Base-by-base conservation (phyloP, 2,797 vertebrate species). In the Acridotheres tristis region DNA sequence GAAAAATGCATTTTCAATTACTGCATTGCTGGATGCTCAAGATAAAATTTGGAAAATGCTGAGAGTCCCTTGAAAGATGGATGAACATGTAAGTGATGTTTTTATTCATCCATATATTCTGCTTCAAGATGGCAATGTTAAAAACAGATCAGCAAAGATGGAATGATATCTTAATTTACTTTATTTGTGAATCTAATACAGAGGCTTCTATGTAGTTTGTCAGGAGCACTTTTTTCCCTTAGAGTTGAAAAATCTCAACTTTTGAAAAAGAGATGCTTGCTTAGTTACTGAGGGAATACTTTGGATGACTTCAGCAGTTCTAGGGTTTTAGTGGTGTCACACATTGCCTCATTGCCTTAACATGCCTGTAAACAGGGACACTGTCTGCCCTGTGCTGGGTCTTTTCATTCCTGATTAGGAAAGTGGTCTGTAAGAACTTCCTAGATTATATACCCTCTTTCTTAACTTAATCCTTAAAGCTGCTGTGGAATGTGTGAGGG, bases 201-300 rank as follows among this genome's bases (percentile, higher is more conserved):
- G 12, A 19, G 16, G 69, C n/a, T 76, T 18, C n/a, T 53, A 0
- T 0, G 0, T 53, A 42, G 15, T 30, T 69, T 93, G 32, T 63
- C 38, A 74, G 51, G 71, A 45, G 15, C 11, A 5, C 10, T 27
- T 58, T 59, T 47, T 61, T 47, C 14, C 22, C 16, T 71, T n/a
- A 16, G 7, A 48, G 15, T 6, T 81, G 57, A 74, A 78, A 84
- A 86, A n/a, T 68, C 9, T 51, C 5, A 50, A 2, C 17, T 61
- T 71, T 4, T 77, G 30, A 29, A 62, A 82, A 76, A 12, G 0
- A 66, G 65, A 4, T 57, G 26, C 6, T 65, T 73, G 3, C 16
- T 36, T 29, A 42, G 30, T 38, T 82, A 26, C 16, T 43, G 32
- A 57, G 40, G 53, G 42, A 61, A 6, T 69, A 23, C 32, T 62